Evolutionary conservation across 2,888 invertebrate species (phyloP), one percentile per base, ranked within the genome.

Genomic region (Aspidiotus rigidus): DNA sequence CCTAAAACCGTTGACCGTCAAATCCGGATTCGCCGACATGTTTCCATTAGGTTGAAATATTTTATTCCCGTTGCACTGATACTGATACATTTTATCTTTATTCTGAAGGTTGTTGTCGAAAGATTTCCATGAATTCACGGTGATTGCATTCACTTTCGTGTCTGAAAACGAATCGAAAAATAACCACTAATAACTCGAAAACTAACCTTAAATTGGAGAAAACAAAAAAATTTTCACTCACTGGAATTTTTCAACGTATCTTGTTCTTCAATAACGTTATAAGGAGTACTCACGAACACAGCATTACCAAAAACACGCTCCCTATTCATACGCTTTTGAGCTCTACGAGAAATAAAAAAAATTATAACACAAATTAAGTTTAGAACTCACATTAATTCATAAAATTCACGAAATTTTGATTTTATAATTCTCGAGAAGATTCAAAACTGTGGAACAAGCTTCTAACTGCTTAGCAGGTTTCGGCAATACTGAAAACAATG

Each of bases 271-370:
- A 62, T 69, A 13, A 72, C 72, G 60, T 70, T 67, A 59, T 71
- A 71, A 70, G 79, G 78, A 74, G 78, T 79, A 74, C 78, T 77
- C 59, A 84, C 84, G 73, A 78, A 78, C 74, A 86, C 89, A 80
- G 87, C 88, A 72, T 84, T 84, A 13, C 90, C 90, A 79, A 85
- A 89, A 64, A 91, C 89, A 80, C 88, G 85, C 77, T 89, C 89
- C 71, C 89, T 89, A 76, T 90, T 87, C 85, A 92, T 88, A 76
- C 91, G 86, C 78, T 88, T 89, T 76, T 87, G 82, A 73, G 90
- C 91, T 79, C 91, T 90, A 77, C 28, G 28, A 28, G 73, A 42
- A 15, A 41, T 61, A 55, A 67, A 5, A 28, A 28, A 60, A 49
- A 64, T 11, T 28, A n/a, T 42, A 42, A 69, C 8, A 11, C 7